phyloP scores from a whole-genome alignment of 2,113 vertebrate genomes.

The Numida meleagris region DNA sequence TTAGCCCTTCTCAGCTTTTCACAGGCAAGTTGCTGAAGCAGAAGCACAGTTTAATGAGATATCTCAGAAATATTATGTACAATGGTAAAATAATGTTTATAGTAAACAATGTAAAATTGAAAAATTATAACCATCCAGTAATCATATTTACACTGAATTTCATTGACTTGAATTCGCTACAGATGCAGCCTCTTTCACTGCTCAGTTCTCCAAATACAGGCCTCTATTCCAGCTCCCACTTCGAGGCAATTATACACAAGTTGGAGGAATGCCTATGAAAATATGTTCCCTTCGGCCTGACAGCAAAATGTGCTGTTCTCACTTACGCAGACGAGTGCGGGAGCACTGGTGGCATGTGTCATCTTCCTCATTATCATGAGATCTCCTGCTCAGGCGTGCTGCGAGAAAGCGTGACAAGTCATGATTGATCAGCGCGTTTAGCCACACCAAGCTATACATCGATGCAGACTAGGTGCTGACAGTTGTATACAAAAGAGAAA shows the following conservation, averaged over 20 bases:
- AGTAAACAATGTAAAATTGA: background rate
- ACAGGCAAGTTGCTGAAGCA: background rate
- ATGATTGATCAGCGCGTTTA: background rate
- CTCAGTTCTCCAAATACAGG: constrained; percentile 22
- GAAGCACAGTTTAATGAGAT: constrained; percentile 12
- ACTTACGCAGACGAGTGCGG: constrained; percentile 35
- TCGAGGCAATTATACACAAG: constrained; percentile 55
- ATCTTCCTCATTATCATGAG: constrained; percentile 40
- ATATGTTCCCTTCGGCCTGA: constrained; percentile 63
- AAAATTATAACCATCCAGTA: background rate
- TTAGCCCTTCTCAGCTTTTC: constrained; percentile 21
- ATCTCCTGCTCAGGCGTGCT: background rate
- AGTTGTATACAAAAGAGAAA: background rate
- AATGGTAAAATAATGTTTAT: constrained; percentile 29
- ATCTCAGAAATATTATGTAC: background rate
- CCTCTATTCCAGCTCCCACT: constrained; percentile 60
- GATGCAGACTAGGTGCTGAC: constrained; percentile 27
- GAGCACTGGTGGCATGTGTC: constrained; percentile 59
- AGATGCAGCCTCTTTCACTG: constrained; percentile 44
- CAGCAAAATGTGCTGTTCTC: constrained; percentile 68
- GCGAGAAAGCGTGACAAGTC: background rate
- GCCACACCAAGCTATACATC: background rate
- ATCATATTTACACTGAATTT: constrained; percentile 9
- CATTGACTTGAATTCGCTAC: constrained; percentile 6
- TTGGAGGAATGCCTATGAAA: constrained; percentile 71